These are phyloP conservation scores for Spheniscus mendiculus DNA, from an alignment of 2,113 vertebrate species.

Conservation along the genomic window DNA sequence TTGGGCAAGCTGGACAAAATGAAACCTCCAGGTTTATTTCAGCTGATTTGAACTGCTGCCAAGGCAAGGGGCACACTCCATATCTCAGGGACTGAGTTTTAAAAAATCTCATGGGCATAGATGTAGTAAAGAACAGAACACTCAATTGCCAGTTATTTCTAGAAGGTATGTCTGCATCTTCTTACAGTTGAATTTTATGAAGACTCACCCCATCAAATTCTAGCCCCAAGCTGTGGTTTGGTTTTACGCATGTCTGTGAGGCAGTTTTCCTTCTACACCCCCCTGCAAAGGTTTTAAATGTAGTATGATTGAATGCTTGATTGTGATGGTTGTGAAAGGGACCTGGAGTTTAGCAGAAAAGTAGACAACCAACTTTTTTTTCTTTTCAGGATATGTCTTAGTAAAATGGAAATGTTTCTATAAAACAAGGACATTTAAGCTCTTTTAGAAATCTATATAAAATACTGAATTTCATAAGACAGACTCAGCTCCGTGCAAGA, in stretches of 20 bases:
- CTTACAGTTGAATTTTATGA: not conserved
- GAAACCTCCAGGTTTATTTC: constrained; percentile 13
- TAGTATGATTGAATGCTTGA: not conserved
- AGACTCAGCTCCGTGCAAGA: not conserved
- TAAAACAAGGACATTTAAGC: not conserved
- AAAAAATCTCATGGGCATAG: not conserved
- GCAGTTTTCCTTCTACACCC: not conserved
- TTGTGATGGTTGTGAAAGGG: not conserved
- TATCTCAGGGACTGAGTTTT: not conserved
- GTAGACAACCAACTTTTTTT: not conserved
- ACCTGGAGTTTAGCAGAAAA: not conserved
- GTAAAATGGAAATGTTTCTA: not conserved
- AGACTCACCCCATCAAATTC: not conserved
- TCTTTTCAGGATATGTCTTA: not conserved
- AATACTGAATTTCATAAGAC: not conserved
- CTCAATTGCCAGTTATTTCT: not conserved
- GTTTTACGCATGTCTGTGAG: not conserved
- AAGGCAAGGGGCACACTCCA: not conserved
- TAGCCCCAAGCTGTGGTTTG: not conserved
- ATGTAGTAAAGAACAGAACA: not conserved
- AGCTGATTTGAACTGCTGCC: constrained; percentile 10
- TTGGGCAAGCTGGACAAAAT: not conserved
- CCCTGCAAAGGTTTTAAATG: not conserved
- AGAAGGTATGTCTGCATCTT: not conserved
- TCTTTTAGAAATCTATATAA: not conserved